phyloP scores from a whole-genome alignment of 2,888 invertebrate species.

The Chymomyza amoena region DNA sequence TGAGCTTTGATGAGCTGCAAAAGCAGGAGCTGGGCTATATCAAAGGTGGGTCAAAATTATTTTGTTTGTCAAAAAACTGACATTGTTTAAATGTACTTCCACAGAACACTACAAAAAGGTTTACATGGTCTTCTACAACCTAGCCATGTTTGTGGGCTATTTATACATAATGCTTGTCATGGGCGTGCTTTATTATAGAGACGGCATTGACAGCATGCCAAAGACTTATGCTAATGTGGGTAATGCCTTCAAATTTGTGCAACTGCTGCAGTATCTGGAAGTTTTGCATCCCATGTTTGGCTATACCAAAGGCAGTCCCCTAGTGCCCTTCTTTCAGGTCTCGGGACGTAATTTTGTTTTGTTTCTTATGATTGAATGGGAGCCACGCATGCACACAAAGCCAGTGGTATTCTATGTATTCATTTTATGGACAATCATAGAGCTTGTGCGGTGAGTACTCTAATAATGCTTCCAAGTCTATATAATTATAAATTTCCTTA shows the following conservation, averaged over 20 bases:
- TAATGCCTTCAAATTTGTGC: conserved; percentile 88
- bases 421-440: conserved; percentile 88
- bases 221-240: conserved; percentile 87
- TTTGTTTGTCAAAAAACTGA: too few species aligned
- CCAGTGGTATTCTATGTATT: conserved; percentile 94
- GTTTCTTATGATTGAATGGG: conserved; percentile 90
- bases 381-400: conserved; percentile 91
- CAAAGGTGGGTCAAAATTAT: conserved; percentile 81
- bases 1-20: conserved; percentile 85
- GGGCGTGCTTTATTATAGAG: conserved; percentile 85
- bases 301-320: conserved; percentile 88
- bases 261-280: conserved; percentile 90
- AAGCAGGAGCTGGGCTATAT: conserved; percentile 88
- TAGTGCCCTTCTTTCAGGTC: conserved; percentile 89
- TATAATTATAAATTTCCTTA: background rate
- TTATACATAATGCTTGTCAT: conserved; percentile 87
- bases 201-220: conserved; percentile 85
- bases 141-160: conserved; percentile 93
- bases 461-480: background rate
- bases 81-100: conserved; percentile 35
- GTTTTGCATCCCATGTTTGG: conserved; percentile 93
- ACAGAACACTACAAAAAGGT: conserved; percentile 89
- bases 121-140: conserved; percentile 92
- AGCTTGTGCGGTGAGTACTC: conserved; percentile 86
- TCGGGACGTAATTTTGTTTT: conserved; percentile 88